Evolutionary conservation across 1,140 invertebrate species (phyloP).

Genomic region (Neuroterus valhalla): DNA sequence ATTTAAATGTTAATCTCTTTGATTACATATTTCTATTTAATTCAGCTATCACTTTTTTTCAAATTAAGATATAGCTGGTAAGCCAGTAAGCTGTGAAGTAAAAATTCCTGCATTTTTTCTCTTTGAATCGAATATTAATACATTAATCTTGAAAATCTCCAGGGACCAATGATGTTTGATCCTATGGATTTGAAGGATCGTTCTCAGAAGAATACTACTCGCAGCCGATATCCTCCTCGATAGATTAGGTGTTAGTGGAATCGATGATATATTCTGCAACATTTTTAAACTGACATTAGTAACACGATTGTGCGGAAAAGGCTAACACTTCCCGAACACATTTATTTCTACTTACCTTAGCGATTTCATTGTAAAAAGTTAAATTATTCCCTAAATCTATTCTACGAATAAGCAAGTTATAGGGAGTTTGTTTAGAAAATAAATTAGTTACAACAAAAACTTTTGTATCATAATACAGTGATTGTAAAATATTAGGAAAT

Average conservation of each 20-base stretch:
- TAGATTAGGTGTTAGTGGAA: constrained; percentile 40
- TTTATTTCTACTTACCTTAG: background rate
- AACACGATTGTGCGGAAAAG: background rate
- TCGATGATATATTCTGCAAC: background rate
- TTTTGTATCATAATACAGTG: background rate
- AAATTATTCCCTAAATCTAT: background rate
- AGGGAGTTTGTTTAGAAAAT: background rate
- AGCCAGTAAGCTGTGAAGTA: no score
- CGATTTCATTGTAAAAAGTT: constrained; percentile 2
- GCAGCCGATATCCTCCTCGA: constrained; percentile 65
- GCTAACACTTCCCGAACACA: background rate
- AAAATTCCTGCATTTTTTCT: background rate
- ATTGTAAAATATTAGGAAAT: constrained; percentile 9
- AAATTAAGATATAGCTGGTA: no score
- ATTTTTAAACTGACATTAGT: background rate
- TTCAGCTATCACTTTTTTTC: no score
- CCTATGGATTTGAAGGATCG: constrained; percentile 63
- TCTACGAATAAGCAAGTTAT: background rate
- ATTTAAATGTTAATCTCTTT: no score
- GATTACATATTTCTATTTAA: no score
- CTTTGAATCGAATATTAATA: background rate
- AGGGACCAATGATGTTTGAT: constrained; percentile 71
- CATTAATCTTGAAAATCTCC: background rate
- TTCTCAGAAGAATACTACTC: constrained; percentile 56
- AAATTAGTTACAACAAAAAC: background rate